Conservation (phyloP, 2,888 invertebrate species). For the Schizotus pectinicornis region DNA sequence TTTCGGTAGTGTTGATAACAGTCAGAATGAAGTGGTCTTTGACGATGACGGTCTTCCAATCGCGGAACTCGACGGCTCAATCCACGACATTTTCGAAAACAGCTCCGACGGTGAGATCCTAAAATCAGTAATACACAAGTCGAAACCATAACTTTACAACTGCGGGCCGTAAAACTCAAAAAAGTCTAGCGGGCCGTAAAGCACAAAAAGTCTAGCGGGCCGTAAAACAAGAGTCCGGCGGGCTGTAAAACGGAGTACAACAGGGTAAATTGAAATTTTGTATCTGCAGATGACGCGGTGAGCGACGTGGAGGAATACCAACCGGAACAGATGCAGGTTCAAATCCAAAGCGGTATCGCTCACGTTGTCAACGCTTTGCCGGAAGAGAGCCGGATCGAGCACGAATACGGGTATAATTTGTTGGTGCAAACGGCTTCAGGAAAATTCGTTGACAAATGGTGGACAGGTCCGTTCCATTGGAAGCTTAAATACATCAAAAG, state of each 20-base stretch:
- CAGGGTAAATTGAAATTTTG: neutral
- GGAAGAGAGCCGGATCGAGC: conserved; percentile 57
- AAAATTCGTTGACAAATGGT: conserved; percentile 58
- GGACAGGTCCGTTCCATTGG: conserved; percentile 89
- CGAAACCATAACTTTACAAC: neutral
- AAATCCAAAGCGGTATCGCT: conserved; percentile 53
- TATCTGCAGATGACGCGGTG: conserved; percentile 1
- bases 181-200: no score
- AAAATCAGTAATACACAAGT: neutral
- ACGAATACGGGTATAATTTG: conserved; percentile 73
- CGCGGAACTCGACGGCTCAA: conserved; percentile 55
- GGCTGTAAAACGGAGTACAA: no score
- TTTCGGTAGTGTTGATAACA: conserved; percentile 12
- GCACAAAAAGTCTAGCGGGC: no score
- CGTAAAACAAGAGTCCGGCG: no score
- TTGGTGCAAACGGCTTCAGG: conserved; percentile 57
- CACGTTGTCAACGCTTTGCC: conserved; percentile 67
- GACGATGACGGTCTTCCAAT: conserved; percentile 50
- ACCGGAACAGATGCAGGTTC: conserved; percentile 51
- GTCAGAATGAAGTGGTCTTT: conserved; percentile 36
- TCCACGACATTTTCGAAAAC: conserved; percentile 52
- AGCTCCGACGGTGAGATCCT: conserved; percentile 23
- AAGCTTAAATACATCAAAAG: conserved; percentile 63
- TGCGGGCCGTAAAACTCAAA: no score
- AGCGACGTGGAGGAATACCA: conserved; percentile 51